A percentile compares a stretch with the other conserved stretches of the same genome.
Evolutionary conservation across 2,797 vertebrate species (phyloP).

Genomic region (Geotrypetes seraphini): DNA sequence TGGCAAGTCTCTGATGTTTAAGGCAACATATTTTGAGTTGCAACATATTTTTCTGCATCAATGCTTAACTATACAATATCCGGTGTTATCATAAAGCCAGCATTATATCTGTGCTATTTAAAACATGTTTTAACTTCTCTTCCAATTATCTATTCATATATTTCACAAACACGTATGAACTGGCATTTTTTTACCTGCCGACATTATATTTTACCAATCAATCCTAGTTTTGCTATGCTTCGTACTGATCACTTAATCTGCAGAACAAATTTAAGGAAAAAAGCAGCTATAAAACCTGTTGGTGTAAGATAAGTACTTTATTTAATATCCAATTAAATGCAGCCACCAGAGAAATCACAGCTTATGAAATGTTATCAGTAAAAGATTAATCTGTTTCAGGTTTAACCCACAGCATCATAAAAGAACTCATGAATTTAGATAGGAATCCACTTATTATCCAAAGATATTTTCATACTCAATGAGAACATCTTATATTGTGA

Average conservation of each 20-base stretch:
- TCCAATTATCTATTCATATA: slow-evolving; percentile 3
- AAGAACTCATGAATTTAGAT: slow-evolving; percentile 70
- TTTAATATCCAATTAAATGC: slow-evolving; percentile 66
- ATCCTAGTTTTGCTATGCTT: slow-evolving; percentile 11
- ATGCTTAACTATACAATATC: too few species aligned
- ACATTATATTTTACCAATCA: slow-evolving; percentile 20
- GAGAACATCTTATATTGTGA: slow-evolving; percentile 44
- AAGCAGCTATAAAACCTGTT: slow-evolving; percentile 49
- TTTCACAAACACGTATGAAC: slow-evolving; percentile 13
- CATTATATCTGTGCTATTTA: background rate
- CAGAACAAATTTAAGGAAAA: slow-evolving; percentile 23
- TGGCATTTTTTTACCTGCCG: slow-evolving; percentile 20
- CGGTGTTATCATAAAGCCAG: slow-evolving; percentile 3
- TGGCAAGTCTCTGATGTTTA: too few species aligned
- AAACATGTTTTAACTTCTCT: too few species aligned
- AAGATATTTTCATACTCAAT: slow-evolving; percentile 51
- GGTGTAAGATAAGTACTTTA: slow-evolving; percentile 64
- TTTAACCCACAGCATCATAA: slow-evolving; percentile 58
- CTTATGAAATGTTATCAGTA: slow-evolving; percentile 62
- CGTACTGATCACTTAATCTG: slow-evolving; percentile 42
- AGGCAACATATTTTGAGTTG: too few species aligned
- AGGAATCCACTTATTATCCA: slow-evolving; percentile 60
- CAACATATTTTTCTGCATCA: too few species aligned
- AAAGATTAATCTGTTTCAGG: slow-evolving; percentile 62
- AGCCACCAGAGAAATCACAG: slow-evolving; percentile 59